Percentiles rank a stretch among this genome's conserved stretches.
Conservation (phyloP, 2,113 vertebrate species). For the Procavia capensis region DNA sequence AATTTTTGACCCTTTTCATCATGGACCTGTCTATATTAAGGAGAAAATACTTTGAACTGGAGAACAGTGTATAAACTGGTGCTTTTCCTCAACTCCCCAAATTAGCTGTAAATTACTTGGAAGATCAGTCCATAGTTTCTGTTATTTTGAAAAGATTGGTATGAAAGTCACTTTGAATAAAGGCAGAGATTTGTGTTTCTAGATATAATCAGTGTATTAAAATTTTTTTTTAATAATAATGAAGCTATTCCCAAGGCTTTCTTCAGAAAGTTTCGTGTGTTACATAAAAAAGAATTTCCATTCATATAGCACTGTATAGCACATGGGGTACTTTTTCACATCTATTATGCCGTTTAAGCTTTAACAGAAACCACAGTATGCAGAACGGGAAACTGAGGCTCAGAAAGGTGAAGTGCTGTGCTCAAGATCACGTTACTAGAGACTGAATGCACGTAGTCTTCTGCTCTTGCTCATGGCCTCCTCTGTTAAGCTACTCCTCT, state of each 20-base stretch:
- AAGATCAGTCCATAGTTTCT: slow-evolving; percentile 21
- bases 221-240: slow-evolving; percentile 34
- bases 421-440: neutral
- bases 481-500: neutral
- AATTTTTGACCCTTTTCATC: slow-evolving; percentile 43
- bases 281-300: slow-evolving; percentile 2
- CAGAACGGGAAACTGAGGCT: neutral
- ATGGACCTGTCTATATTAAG: slow-evolving; percentile 6
- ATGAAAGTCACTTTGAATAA: neutral
- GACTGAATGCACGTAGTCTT: neutral
- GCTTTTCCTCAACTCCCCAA: neutral
- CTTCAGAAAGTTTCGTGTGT: neutral
- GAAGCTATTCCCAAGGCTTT: neutral
- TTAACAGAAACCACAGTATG: neutral
- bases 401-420: neutral
- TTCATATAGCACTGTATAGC: neutral
- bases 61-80: neutral
- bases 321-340: neutral
- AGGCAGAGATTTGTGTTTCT: neutral
- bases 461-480: neutral
- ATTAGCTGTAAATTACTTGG: neutral
- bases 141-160: slow-evolving; percentile 39
- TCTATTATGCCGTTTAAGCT: neutral
- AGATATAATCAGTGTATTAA: neutral
- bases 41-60: neutral